These are phyloP conservation scores for Astyanax mexicanus DNA, from an alignment of 2,797 vertebrate genomes.

Conservation along the genomic window DNA sequence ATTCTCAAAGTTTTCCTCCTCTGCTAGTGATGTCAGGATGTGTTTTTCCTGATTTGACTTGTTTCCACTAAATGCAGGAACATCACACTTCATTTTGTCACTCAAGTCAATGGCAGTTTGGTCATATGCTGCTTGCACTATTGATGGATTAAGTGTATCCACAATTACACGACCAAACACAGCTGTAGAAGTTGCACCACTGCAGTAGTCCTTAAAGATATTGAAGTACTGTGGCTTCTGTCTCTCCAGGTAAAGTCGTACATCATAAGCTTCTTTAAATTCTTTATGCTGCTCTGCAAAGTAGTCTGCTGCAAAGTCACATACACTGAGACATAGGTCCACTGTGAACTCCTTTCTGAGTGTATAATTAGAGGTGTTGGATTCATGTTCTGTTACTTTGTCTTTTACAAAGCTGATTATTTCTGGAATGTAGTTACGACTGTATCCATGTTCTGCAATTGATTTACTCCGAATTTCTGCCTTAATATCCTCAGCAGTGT, in stretches of 20 bases:
- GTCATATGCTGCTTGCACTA: constrained; percentile 39
- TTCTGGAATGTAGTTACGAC: constrained; percentile 29
- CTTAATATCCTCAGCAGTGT: background rate
- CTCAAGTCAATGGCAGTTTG: constrained; percentile 58
- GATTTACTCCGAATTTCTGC: background rate
- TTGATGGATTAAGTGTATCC: constrained; percentile 60
- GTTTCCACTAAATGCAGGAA: constrained; percentile 63
- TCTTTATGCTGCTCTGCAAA: constrained; percentile 48
- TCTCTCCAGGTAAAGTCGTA: constrained; percentile 63
- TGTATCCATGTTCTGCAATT: constrained; percentile 41
- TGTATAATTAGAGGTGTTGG: background rate
- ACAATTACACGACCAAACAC: constrained; percentile 64
- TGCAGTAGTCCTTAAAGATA: constrained; percentile 70
- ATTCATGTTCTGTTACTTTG: background rate
- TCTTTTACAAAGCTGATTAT: background rate
- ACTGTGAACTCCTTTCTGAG: constrained; percentile 52
- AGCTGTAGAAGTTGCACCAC: constrained; percentile 65
- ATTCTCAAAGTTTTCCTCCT: constrained; percentile 69
- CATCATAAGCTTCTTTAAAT: constrained; percentile 64
- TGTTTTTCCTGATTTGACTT: constrained; percentile 66
- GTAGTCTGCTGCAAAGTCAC: constrained; percentile 24
- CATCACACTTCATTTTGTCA: constrained; percentile 54
- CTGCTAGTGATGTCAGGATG: constrained; percentile 68
- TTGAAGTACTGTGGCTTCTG: constrained; percentile 67
- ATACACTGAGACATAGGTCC: constrained; percentile 37